Base-by-base conservation (phyloP, 2,888 invertebrate genomes). In the Blastobasis lacticolella region DNA sequence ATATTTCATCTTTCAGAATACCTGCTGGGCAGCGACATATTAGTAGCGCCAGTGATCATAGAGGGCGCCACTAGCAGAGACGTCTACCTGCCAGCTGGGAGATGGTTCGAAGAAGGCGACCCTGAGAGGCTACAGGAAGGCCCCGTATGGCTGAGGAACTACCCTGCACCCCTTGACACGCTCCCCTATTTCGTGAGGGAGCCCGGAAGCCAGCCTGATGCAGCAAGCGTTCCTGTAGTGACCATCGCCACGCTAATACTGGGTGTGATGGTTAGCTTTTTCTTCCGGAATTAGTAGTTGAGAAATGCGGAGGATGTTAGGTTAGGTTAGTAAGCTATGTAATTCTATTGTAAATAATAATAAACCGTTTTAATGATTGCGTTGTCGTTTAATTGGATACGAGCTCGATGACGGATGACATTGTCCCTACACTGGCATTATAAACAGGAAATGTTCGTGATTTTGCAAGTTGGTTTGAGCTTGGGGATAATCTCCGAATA, bases 1-100 rank as follows among this genome's bases (percentile, higher is more conserved):
- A 41, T 23, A 37, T 37, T 37, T 7, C 10, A 47, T 7, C 40
- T 72, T 85, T 7, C 83, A 95, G 95, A 95, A 77, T 97, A 91
- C 69, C 82, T 96, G 36, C 86, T 97, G 7, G 96, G 95, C 4
- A 93, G 94, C 60, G 87, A 90, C 49, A 90, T 95, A 44, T 78
- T 97, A 50, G 94, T 94, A 0, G 96, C 96, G 0, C 96, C 96
- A 1, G 90, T 97, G 0, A 64, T 95, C 8, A 79, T 81, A 42
- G 86, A 92, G 75, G 91, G 91, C 0, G 90, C 91, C 0, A 78
- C 67, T 0, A 69, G 81, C 0, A 90, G 96, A 5, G 90, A 94
- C 71, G 89, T 97, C 49, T 95, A 94, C 78, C 86, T 95, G 1
- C 96, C 96, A 0, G 75, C 64, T 5, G 97, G 96, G 1, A 80